phyloP scores from a whole-genome alignment of 2,113 vertebrate genomes.

The Atherinomorus stipes region DNA sequence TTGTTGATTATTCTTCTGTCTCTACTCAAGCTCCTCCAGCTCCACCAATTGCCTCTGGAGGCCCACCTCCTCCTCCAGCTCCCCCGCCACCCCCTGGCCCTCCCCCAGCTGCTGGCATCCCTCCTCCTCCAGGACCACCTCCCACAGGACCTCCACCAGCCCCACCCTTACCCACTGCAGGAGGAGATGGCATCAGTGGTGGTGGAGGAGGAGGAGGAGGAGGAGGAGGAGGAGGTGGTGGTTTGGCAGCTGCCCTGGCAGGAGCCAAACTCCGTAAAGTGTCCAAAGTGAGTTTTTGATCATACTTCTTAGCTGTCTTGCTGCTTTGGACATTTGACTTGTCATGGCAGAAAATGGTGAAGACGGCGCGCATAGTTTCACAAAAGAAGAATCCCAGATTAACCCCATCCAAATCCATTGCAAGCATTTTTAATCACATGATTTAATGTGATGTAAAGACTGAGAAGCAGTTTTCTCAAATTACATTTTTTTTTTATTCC shows the following conservation, averaged over 20 bases:
- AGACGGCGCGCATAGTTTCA: not conserved
- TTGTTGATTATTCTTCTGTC: conserved; percentile 5
- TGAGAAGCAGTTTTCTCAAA: not conserved
- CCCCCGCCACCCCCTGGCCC: conserved; percentile 81
- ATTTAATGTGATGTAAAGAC: not conserved
- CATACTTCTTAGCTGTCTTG: not conserved
- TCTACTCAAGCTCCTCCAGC: conserved; percentile 63
- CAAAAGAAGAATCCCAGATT: not conserved
- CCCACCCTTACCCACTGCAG: conserved; percentile 83
- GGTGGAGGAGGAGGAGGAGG: conserved; percentile 75
- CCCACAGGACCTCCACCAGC: conserved; percentile 80
- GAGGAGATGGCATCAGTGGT: conserved; percentile 53
- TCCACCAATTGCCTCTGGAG: conserved; percentile 66
- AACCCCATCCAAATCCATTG: not conserved
- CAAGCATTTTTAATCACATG: not conserved
- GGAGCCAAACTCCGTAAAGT: conserved; percentile 91
- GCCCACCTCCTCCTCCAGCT: conserved; percentile 65
- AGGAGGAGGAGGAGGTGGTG: conserved; percentile 78
- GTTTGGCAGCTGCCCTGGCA: conserved; percentile 87
- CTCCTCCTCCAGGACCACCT: conserved; percentile 82
- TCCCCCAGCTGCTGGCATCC: conserved; percentile 70
- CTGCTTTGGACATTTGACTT: not conserved
- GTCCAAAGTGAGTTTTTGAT: conserved; percentile 82
- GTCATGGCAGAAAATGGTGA: not conserved
- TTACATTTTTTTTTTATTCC: not conserved